Evolutionary conservation across 92 coral and sea anemone species (phyloP), one percentile per base, ranked within the genome.

Genomic region (Actinostola sp.): DNA sequence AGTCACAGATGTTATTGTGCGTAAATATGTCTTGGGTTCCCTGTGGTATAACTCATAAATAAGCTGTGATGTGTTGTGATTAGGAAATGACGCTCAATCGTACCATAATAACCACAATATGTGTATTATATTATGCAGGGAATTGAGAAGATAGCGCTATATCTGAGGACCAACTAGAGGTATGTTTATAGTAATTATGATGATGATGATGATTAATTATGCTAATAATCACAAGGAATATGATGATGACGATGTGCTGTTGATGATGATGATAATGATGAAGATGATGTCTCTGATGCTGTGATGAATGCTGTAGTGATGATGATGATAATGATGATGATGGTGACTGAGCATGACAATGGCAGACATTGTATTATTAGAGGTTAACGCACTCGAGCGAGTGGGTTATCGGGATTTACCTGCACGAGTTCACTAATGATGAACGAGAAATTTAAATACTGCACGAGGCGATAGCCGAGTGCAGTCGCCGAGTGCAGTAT

Each of bases 141-240:
- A 91, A 73, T 43, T 94, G 53, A n/a, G 84, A 85, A 76, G 95
- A 91, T 59, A 92, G 97, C 11, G 73, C 89, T 5, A 88, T 93
- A 63, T 86, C 97, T 21, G 97, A 85, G 50, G 97, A 93, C 93
- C 97, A 42, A 77, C 78, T 10, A 86, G 89, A 91, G 98, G 98
- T 93, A 83, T 3, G 50, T 14, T 15, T 61, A 57, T 23, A 11
- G 21, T 56, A 8, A n/a, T 29, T 24, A 33, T 41, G 0, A 44
- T 27, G 54, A 13, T 42, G 3, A 27, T 21, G 61, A 21, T 27
- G 61, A 54, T 11, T 4, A 20, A 4, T n/a, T 10, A 49, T 49
- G 24, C 8, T 49, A 49, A 8, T 11, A 49, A 49, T 21, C 54
- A 62, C 7, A 21, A 58, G 4, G 27, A 19, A 7, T 3, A 54